Base-by-base conservation (phyloP, 2,113 vertebrate genomes). In the Emberiza fucata region DNA sequence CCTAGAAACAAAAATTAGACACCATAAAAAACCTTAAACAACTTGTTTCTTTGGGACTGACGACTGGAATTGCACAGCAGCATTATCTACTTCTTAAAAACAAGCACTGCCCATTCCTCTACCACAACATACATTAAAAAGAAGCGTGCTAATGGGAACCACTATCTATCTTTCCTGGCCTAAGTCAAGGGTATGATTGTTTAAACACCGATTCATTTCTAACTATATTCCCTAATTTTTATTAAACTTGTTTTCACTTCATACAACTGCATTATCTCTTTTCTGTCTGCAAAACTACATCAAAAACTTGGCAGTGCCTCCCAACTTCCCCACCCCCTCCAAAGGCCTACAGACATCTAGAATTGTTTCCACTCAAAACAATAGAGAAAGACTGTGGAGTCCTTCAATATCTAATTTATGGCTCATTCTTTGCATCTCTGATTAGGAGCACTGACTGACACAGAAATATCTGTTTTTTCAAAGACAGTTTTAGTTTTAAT, bases 1-100 rank as follows among this genome's bases (percentile, higher is more conserved):
- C 98, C 99, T 99, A 97, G 88, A 94, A 95, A 95, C 94, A 97
- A 90, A 96, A 97, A 97, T 94, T 45, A 96, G 77, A 97, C 51
- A 96, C 53, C 63, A 94, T 95, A 96, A 96, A 97, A 97, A 97
- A 94, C 71, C 92, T 96, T 77, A 96, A 97, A 85, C 78, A 87
- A 95, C 35, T 61, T 18, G 51, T 70, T 94, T 88, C 86, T 81
- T 73, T 56, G 83, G 92, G 85, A 93, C 76, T 94, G 90, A 92
- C 2, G 82, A 95, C 68, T 95, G 95, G 96, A 97, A 75, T 83
- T 95, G 90, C 92, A 92, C 72, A 95, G 95, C 64, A 95, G 80
- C 60, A 33, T 33, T 70, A 92, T 92, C 79, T 92, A 93, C 56
- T 35, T 48, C 27, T n/a, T 22, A n/a, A 24, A 59, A 71, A 79